Percentiles rank a stretch among this genome's conserved stretches.
Evolutionary conservation across 1,140 invertebrate species (phyloP).

Genomic region (Parapsyche elsis): DNA sequence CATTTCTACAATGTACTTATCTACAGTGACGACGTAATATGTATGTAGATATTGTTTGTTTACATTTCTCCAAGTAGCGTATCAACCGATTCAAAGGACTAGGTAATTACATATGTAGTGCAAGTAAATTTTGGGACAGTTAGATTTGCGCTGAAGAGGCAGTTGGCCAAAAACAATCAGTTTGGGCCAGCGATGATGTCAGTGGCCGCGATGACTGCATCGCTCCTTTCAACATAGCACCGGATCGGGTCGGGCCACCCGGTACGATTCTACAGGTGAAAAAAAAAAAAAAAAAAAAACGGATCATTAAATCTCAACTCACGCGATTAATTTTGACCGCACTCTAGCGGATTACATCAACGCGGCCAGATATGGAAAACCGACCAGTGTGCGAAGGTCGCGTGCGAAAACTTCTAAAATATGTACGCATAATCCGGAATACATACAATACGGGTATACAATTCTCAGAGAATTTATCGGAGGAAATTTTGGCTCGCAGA

Average conservation of each 20-base stretch:
- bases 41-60: too few relatives aligned
- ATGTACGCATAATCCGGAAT: too few relatives aligned
- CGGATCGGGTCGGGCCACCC: neutral
- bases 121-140: neutral
- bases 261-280: neutral
- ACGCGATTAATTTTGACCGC: constrained; percentile 8
- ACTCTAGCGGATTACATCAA: neutral
- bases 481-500: too few relatives aligned
- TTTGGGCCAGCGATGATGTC: constrained; percentile 25
- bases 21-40: too few relatives aligned
- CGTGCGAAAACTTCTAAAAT: neutral
- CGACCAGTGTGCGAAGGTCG: neutral
- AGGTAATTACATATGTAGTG: too few relatives aligned
- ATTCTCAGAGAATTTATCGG: too few relatives aligned
- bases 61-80: too few relatives aligned
- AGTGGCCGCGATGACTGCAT: constrained; percentile 40
- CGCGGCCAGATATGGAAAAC: neutral
- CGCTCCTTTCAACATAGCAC: constrained; percentile 23
- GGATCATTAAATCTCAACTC: constrained; percentile 1
- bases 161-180: constrained; percentile 30
- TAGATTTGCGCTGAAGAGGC: too few relatives aligned
- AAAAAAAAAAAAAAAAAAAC: constrained; percentile 3
- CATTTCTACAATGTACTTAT: too few relatives aligned
- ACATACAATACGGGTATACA: too few relatives aligned
- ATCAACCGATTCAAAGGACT: too few relatives aligned